These are phyloP conservation scores for Gobionotothen gibberifrons DNA, from an alignment of 2,797 vertebrate genomes.

Conservation along the genomic window DNA sequence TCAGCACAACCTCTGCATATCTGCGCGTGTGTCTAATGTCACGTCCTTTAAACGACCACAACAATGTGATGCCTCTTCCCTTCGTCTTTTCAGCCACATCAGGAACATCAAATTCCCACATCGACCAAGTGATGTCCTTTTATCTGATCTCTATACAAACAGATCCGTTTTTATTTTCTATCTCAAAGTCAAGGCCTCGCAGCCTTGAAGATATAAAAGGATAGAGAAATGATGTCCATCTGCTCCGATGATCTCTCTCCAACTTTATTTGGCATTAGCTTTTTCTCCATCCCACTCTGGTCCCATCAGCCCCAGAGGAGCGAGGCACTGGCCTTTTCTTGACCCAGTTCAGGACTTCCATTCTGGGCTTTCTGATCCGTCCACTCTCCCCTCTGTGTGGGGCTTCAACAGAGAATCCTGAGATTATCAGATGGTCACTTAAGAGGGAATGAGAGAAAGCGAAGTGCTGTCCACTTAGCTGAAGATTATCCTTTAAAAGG, in stretches of 20 bases:
- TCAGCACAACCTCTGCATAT: conserved; percentile 70
- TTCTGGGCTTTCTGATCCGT: conserved; percentile 54
- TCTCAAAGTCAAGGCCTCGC: conserved; percentile 48
- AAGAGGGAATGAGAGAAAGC: conserved; percentile 79
- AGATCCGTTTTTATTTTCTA: conserved; percentile 10
- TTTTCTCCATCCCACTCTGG: conserved; percentile 81
- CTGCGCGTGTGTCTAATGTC: conserved; percentile 35
- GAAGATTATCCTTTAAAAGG: conserved; percentile 95
- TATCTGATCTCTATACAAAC: conserved; percentile 42
- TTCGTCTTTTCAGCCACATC: conserved; percentile 17
- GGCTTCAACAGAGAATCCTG: conserved; percentile 65
- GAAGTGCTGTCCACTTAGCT: conserved; percentile 91
- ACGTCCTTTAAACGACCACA: conserved; percentile 44
- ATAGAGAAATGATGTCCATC: conserved; percentile 64
- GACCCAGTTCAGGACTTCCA: conserved; percentile 85
- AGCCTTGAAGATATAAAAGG: conserved; percentile 50
- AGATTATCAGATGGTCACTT: conserved; percentile 79
- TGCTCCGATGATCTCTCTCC: conserved; percentile 67
- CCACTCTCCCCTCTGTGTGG: conserved; percentile 27
- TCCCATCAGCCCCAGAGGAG: conserved; percentile 76
- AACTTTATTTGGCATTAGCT: conserved; percentile 72
- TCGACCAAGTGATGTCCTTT: conserved; percentile 44
- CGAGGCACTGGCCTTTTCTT: conserved; percentile 79
- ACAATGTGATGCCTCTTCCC: conserved; percentile 25
- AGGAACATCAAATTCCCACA: conserved; percentile 13